Percentiles rank a stretch among this genome's conserved stretches.
Conservation (phyloP, 1,140 invertebrate species). For the Cotesia typhae region DNA sequence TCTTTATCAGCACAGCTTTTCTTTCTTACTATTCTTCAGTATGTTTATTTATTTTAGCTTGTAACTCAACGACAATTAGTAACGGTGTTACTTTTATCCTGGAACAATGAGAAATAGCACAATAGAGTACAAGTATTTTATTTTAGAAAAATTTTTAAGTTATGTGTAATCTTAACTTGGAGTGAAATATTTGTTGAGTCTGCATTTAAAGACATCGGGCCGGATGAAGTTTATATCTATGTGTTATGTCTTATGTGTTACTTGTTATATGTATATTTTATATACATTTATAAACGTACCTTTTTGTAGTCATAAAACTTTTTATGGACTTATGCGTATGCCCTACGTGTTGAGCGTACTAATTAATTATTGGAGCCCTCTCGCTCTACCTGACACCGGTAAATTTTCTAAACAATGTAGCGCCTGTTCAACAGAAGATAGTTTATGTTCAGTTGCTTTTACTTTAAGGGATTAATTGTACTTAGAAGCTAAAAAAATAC, state of each 20-base stretch:
- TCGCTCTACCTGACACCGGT: not conserved
- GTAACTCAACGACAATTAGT: not conserved
- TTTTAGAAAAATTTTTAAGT: not conserved
- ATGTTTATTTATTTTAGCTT: slow-evolving; percentile 2
- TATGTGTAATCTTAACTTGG: not conserved
- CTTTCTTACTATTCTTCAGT: not conserved
- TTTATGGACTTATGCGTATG: slow-evolving; percentile 46
- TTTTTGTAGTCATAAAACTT: slow-evolving; percentile 36
- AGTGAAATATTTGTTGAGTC: slow-evolving; percentile 21
- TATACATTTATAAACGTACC: slow-evolving; percentile 25
- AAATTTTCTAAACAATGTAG: slow-evolving; percentile 43
- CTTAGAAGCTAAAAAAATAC: too few species aligned
- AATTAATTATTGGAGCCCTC: slow-evolving; percentile 49
- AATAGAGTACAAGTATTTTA: not conserved
- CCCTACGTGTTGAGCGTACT: slow-evolving; percentile 52
- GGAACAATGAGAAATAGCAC: not conserved
- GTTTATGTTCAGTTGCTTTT: too few species aligned
- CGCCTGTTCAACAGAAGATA: not conserved
- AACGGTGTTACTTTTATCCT: not conserved
- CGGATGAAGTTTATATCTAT: slow-evolving; percentile 43
- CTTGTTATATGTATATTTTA: slow-evolving; percentile 3
- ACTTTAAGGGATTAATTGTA: too few species aligned
- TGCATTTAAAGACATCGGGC: slow-evolving; percentile 38
- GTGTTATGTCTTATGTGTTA: too few species aligned
- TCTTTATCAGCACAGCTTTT: slow-evolving; percentile 7